Conservation (phyloP, 35 echinoderm and acorn worm species). For the Patiria miniata region DNA sequence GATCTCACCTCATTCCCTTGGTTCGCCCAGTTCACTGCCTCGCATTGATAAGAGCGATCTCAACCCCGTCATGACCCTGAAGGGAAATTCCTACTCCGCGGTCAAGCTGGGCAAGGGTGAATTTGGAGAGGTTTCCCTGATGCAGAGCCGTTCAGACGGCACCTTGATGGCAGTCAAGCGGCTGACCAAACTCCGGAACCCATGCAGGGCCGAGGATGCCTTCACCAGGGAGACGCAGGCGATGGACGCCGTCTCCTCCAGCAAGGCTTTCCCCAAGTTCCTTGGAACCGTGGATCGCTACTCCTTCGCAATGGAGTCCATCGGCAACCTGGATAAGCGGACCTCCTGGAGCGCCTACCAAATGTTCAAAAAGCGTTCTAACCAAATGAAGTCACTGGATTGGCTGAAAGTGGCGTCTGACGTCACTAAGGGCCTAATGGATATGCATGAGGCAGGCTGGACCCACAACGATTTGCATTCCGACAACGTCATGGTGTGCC, state of each 20-base stretch:
- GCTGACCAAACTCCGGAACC: neutral
- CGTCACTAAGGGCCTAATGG: neutral
- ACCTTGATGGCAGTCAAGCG: neutral
- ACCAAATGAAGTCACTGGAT: neutral
- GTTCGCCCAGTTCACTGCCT: neutral
- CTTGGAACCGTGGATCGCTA: neutral
- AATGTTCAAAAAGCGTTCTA: neutral
- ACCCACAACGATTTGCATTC: slow-evolving; percentile 25
- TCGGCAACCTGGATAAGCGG: neutral
- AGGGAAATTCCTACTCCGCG: neutral
- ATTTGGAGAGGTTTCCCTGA: neutral
- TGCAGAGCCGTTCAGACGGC: neutral
- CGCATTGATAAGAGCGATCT: neutral
- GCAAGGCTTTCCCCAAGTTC: neutral
- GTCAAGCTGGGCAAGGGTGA: neutral
- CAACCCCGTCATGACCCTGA: neutral
- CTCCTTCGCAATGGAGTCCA: slow-evolving; percentile 13
- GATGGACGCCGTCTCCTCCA: slow-evolving; percentile 16
- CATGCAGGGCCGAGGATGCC: neutral
- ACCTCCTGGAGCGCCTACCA: neutral
- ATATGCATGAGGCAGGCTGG: slow-evolving; percentile 15
- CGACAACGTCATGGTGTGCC: slow-evolving; percentile 9
- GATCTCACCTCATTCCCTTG: neutral
- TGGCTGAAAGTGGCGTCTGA: slow-evolving; percentile 4
- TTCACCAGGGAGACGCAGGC: slow-evolving; percentile 10